Evolutionary conservation across 2,113 vertebrate genomes (phyloP), one percentile per base, ranked within the genome.

Genomic region (Silurus asotus): DNA sequence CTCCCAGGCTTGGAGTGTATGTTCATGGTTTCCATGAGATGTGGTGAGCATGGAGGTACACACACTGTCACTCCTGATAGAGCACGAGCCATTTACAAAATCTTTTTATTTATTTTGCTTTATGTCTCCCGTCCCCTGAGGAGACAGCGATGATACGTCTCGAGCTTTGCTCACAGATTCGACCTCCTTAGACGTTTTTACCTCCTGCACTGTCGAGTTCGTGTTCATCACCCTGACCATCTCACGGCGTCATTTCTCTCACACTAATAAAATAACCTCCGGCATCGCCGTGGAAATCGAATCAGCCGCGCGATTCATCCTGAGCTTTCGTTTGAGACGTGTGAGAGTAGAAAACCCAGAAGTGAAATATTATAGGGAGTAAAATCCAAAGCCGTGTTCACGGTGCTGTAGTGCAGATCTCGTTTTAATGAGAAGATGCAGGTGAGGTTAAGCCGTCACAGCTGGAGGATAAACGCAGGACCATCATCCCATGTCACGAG

Each of bases 401-500:
- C 37, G 2, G 37, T 37, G 37, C 37, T 37, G 37, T 37, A 37
- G 37, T 37, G 37, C 37, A 37, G 37, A 37, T 37, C 37, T 37
- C 1, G 82, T 90, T 75, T 65, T 61, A 78, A 48, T 84, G 72
- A 82, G 59, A 25, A 13, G 45, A 37, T 45, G 67, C 19, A 25
- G 49, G 85, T 82, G 19, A 82, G 48, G 80, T 69, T 58, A 7
- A 25, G 67, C 19, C 25, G 10, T 64, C 56, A 69, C 53, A 6
- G 76, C 82, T 56, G 82, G 55, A 37, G 8, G 70, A 65, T 55
- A 67, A 53, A 65, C 79, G 80, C 61, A 28, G 17, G 37, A 6
- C 53, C 56, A 25, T 82, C 72, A 82, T 61, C 70, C 69, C 13
- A 48, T 58, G 28, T 74, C 17, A 81, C 20, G 2, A 51, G 56